These are phyloP conservation scores for Tricholaema leucomelas DNA, from an alignment of 2,113 vertebrate genomes.

Conservation along the genomic window DNA sequence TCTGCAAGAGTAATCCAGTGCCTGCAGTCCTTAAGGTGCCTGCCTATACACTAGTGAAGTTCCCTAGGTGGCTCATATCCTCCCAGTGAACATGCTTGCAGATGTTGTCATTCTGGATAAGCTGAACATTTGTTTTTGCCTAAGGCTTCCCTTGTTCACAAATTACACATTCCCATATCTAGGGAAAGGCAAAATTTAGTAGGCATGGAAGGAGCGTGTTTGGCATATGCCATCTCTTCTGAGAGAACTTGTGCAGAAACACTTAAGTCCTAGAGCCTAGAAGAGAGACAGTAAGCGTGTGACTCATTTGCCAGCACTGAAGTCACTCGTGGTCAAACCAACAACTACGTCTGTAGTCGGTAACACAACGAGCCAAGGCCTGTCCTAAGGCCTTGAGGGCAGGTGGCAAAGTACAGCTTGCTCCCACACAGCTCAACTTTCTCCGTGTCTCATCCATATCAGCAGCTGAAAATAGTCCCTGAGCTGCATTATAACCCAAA, in stretches of 20 bases:
- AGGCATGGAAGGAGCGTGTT: neutral
- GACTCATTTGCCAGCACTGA: neutral
- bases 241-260: neutral
- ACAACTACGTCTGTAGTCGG: fast-evolving
- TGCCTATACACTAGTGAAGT: neutral
- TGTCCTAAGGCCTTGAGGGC: neutral
- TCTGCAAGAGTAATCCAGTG: neutral
- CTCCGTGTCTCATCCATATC: neutral
- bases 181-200: neutral
- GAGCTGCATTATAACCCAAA: neutral
- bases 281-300: fast-evolving
- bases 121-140: neutral
- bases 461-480: neutral
- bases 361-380: neutral
- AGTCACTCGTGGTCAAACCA: neutral
- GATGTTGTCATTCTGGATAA: neutral
- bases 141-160: neutral
- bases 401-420: neutral
- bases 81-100: neutral
- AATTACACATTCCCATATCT: neutral
- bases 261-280: fast-evolving
- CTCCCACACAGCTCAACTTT: neutral
- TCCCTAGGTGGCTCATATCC: fast-evolving
- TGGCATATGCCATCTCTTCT: neutral
- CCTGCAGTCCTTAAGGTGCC: neutral